Evolutionary conservation across 2,797 vertebrate species (phyloP), one percentile per base, ranked within the genome.

Genomic region (Momotus momota): DNA sequence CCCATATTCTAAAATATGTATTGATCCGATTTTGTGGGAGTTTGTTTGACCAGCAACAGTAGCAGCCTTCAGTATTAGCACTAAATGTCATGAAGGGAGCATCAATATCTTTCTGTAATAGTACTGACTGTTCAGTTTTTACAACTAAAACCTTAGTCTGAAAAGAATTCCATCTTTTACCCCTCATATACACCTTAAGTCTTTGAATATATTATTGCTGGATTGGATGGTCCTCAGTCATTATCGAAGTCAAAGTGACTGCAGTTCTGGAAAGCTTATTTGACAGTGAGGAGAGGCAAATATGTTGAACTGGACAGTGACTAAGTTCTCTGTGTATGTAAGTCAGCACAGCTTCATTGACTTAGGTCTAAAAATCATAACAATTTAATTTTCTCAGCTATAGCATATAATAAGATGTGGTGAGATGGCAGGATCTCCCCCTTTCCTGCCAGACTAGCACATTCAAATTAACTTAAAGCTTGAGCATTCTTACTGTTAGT

Each of bases 31-130:
- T 94, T 94, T 41, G 52, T 69, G 57, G 35, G 57, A 88, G 57
- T 84, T 88, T 92, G 75, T 95, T 92, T 86, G 82, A 90, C 48
- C 49, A 78, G 65, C 81, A 86, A 7, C 65, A 48, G 79, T 67
- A 79, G 61, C 88, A 96, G 57, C 33, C 35, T 75, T 84, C 58
- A 49, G 49, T 66, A 31, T 92, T 86, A 45, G 21, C 84, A 48
- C 21, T 78, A 55, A 86, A 72, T 85, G 41, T 77, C 70, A 31
- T 21, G 16, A 86, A 75, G 41, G 77, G 40, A 90, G 14, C 66
- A 57, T 67, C 10, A 1, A 6, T 91, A 35, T 65, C 25, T 86
- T 91, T 92, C 58, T 91, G 45, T 29, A 74, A 46, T 20, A 65
- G 38, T 79, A 78, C 74, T 90, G 77, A 64, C 73, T 83, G 6